Base-by-base conservation (phyloP, 64 coral and sea anemone genomes). In the Montipora foliosa region DNA sequence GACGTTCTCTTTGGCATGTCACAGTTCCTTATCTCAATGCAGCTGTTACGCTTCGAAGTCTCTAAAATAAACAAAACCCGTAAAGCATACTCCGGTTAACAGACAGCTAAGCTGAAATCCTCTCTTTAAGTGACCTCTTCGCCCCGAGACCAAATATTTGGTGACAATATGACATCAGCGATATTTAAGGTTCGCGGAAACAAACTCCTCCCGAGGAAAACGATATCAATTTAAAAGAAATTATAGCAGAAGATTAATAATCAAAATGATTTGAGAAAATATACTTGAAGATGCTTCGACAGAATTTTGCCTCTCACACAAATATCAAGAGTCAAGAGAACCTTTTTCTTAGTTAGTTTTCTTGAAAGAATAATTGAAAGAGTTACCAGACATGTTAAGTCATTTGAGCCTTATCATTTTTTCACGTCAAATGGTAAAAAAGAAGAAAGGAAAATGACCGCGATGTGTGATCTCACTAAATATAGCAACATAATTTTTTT, bases 1-100 rank as follows among this genome's bases (percentile, higher is more conserved):
- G 82, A 16, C 14, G 96, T 88, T 91, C 94, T 98, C 78, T 89
- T 98, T 19, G 96, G 93, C 96, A 98, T 98, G 8, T 93, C 85
- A 72, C 68, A 49, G 15, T 69, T 71, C 10, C 82, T 86, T 71
- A 86, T 72, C n/a, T 86, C 82, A 4, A 86, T 51, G 12, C 82
- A 86, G 17, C 82, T 86, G 82, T 50, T 86, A 20, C 82, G 82
- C 47, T 86, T 71, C 1, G 66, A 48, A 16, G 64, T 37, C 48
- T 72, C 82, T 86, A 72, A 44, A 71, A 86, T 45, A 86, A 71
- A 51, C 15, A 51, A 19, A 84, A 84, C 21, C 2, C 10, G 68
- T 16, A 86, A 72, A 15, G 0, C 15, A 67, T n/a, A 70, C 17
- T 1, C 4, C 6, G 20, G 6, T 48, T 8, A 47, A 71, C 47